Evolutionary conservation across 2,113 vertebrate genomes (phyloP), one percentile per base, ranked within the genome.

Genomic region (Danionella cerebrum): DNA sequence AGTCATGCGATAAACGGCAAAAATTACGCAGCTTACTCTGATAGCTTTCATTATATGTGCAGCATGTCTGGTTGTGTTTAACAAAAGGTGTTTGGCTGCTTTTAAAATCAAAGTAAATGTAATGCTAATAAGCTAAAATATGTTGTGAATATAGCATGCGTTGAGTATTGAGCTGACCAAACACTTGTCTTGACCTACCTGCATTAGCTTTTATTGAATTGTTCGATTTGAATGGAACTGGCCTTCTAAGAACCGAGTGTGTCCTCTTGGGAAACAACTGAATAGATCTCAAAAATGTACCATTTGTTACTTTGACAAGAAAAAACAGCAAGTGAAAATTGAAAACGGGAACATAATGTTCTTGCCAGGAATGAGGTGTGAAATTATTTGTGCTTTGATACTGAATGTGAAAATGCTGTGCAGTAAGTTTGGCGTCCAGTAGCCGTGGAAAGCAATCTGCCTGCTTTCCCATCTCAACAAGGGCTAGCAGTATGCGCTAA

Each of bases 301-400:
- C 65, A 82, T 84, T 82, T 74, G 78, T 83, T 78, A 81, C 42
- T 54, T 41, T 78, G 80, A 82, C 76, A 82, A 70, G 45, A 52
- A 19, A 22, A 24, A 45, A 36, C 39, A 2, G 29, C 1, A 54
- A 50, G 58, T 41, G n/a, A 68, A 58, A 48, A 25, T 16, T 19
- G 57, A 50, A 58, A 33, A 58, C 31, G 14, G 6, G 24, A 36
- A 72, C 25, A 67, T 33, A 7, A 33, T 53, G 50, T 53, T 11
- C 19, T 19, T 27, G 39, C 16, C 21, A 70, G 14, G 35, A 25
- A 47, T 10, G 10, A 47, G 44, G 44, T 47, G 44, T 47, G 18
- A 47, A 47, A 47, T 47, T 5, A 47, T 47, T 45, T 47, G 10
- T 19, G 18, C 44, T 21, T 47, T 10, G 12, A 22, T 47, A 21